Conservation (phyloP, 2,888 invertebrate species). For the Leptura quadrifasciata region DNA sequence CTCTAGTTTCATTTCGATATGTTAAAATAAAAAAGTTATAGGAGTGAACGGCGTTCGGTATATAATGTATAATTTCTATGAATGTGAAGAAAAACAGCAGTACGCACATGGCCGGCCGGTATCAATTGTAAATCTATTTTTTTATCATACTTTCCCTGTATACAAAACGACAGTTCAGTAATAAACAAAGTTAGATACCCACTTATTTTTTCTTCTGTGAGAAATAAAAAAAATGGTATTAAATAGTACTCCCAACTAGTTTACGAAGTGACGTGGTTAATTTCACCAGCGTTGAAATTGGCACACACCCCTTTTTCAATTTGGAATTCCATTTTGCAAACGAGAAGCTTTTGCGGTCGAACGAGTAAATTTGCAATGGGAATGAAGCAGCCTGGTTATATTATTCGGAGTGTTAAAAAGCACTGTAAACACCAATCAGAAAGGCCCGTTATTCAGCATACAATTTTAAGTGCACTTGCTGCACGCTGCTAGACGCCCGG, state of each 20-base stretch:
- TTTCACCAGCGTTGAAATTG: neutral
- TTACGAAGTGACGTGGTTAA: neutral
- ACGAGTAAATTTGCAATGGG: constrained; percentile 8
- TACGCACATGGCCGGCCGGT: too few species aligned
- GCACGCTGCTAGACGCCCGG: neutral
- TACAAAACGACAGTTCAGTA: too few species aligned
- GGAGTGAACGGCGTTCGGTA: too few species aligned
- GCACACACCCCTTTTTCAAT: neutral
- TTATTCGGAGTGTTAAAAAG: constrained; percentile 41
- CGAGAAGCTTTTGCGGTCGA: constrained; percentile 14
- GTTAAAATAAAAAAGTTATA: too few species aligned
- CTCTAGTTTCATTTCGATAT: too few species aligned
- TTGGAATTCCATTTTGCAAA: neutral
- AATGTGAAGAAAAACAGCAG: too few species aligned
- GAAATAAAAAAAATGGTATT: too few species aligned
- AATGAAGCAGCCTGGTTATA: constrained; percentile 13
- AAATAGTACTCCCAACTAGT: neutral
- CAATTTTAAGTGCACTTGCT: constrained; percentile 34
- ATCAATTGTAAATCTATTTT: too few species aligned
- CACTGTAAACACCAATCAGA: constrained; percentile 38
- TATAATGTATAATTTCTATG: too few species aligned
- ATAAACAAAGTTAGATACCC: too few species aligned
- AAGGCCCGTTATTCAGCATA: constrained; percentile 25
- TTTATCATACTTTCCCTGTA: too few species aligned
- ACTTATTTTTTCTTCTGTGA: too few species aligned